A percentile compares a stretch with the other conserved stretches of the same genome.
Evolutionary conservation across 2,113 vertebrate genomes (phyloP).

Genomic region (Erinaceus europaeus): DNA sequence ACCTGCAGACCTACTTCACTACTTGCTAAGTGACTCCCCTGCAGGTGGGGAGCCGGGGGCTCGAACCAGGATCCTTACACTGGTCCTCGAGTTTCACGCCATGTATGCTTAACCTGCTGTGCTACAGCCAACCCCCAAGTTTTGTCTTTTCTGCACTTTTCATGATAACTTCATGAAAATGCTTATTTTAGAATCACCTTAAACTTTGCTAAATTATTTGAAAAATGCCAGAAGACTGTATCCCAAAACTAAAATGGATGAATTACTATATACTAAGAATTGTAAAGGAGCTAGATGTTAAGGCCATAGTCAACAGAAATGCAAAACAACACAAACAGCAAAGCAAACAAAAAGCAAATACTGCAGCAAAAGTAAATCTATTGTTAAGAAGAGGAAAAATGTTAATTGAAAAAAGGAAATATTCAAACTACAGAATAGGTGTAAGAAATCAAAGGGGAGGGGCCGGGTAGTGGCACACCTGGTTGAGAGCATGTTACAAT

Average conservation of each 20-base stretch:
- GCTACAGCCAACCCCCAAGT: too few species aligned
- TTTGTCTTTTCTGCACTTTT: slow-evolving; percentile 19
- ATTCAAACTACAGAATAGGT: background rate
- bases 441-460: too few species aligned
- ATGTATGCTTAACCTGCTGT: too few species aligned
- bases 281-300: background rate
- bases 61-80: too few species aligned
- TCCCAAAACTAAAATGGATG: slow-evolving; percentile 37
- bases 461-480: too few species aligned
- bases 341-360: too few species aligned
- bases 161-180: background rate
- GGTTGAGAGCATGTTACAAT: too few species aligned
- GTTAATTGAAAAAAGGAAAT: background rate
- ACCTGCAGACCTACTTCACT: too few species aligned
- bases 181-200: slow-evolving; percentile 16
- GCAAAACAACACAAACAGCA: slow-evolving; percentile 5
- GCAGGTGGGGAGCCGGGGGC: too few species aligned
- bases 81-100: too few species aligned
- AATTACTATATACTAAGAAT: background rate
- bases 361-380: too few species aligned
- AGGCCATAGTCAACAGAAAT: background rate
- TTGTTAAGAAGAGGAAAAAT: background rate
- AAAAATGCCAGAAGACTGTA: slow-evolving; percentile 23
- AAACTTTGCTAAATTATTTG: background rate
- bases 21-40: too few species aligned